Base-by-base conservation (phyloP, 1,140 invertebrate genomes). In the Magallana ariakensis region DNA sequence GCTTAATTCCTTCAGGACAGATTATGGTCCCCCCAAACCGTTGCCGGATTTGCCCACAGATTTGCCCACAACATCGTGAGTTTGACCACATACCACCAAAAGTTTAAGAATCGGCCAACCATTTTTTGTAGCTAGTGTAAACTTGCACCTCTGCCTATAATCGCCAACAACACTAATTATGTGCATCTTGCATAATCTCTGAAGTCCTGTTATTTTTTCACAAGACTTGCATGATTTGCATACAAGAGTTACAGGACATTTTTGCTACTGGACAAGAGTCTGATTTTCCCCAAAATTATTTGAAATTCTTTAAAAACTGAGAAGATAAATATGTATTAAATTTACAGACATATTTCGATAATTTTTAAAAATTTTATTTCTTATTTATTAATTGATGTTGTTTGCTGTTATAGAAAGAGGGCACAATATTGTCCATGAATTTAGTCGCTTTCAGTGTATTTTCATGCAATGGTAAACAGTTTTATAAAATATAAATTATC, bases 381-480 rank as follows among this genome's bases (percentile, higher is more conserved):
- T 46, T 46, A 46, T 46, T 46, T 46, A 46, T 46, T 75, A 33
- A 75, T 75, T 75, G 66, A 75, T 75, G 66, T 75, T 75, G 66
- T 75, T 11, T 26, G 66, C 66, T 75, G 22, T 75, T 75, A 75
- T 75, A 75, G 66, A 75, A 26, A 75, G 66, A 33, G 22, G 66
- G 66, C 66, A 75, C 22, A 26, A 75, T 75, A 75, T 75, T 75
- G 66, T 75, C 66, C 66, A 75, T 33, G 33, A 75, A 33, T 75
- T 75, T 75, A 75, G 66, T 75, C 66, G 66, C 66, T 75, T 75
- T 75, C 66, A 75, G 22, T 75, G 66, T 75, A 75, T 75, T 75
- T 75, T 75, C 15, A 75, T 75, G 66, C 66, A 75, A 75, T 19
- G 22, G 22, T 26, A 75, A 26, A 75, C 66, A 4, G 33, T 46